Conservation (phyloP, 2,888 invertebrate species). For the Bombyx huttoni region DNA sequence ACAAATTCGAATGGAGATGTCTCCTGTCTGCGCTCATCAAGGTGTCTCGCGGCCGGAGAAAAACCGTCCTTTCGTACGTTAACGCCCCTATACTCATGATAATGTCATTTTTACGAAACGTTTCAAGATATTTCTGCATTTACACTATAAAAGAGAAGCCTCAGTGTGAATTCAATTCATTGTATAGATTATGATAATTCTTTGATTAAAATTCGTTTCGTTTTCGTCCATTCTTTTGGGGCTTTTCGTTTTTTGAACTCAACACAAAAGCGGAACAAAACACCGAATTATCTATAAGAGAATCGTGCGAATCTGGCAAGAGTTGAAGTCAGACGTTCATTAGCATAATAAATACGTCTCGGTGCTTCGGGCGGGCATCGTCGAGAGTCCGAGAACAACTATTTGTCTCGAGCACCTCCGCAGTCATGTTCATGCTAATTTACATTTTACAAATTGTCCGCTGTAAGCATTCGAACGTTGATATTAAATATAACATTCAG, state of each 20-base stretch:
- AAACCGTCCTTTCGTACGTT: slow-evolving; percentile 10
- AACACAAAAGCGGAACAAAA: not conserved
- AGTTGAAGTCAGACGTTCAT: slow-evolving; percentile 35
- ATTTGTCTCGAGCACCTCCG: slow-evolving; percentile 37
- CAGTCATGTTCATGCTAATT: slow-evolving; percentile 44
- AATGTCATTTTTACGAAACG: slow-evolving; percentile 11
- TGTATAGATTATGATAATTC: not conserved
- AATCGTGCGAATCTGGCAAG: slow-evolving; percentile 18
- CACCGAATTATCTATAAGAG: slow-evolving; percentile 1
- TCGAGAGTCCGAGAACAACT: slow-evolving; percentile 31
- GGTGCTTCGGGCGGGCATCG: slow-evolving; percentile 19
- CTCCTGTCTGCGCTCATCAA: slow-evolving; percentile 14
- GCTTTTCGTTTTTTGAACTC: not conserved
- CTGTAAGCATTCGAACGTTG: slow-evolving; percentile 8
- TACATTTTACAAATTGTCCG: slow-evolving; percentile 32
- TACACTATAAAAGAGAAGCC: too few species aligned
- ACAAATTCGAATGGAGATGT: slow-evolving; percentile 51
- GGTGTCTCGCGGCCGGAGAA: slow-evolving; percentile 17
- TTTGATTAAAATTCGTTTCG: not conserved
- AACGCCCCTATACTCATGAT: slow-evolving; percentile 9
- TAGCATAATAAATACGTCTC: slow-evolving; percentile 48
- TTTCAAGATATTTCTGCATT: not conserved
- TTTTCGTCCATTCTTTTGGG: not conserved
- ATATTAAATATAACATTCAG: not conserved
- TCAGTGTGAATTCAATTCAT: not conserved